phyloP scores from a whole-genome alignment of 2,797 vertebrate genomes.

The Lepidocolaptes lacrymiger region DNA sequence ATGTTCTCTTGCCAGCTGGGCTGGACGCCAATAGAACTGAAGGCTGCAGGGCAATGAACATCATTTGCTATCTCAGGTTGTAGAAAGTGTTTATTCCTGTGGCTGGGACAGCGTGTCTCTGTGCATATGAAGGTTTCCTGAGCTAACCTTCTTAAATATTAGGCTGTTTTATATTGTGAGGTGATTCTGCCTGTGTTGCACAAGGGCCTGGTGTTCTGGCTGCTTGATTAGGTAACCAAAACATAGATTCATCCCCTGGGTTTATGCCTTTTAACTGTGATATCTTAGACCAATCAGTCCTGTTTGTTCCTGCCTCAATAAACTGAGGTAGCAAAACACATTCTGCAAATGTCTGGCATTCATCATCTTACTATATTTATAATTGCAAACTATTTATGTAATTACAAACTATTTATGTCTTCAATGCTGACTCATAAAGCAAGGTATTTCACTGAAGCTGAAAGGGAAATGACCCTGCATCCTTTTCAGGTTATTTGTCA shows the following conservation, averaged over 20 bases:
- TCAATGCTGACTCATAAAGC: constrained; percentile 25
- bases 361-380: background rate
- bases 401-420: constrained; percentile 16
- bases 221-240: background rate
- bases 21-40: accelerated
- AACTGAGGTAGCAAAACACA: background rate
- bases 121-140: background rate
- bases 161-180: background rate
- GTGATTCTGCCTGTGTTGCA: background rate
- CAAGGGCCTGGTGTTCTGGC: background rate
- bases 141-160: background rate
- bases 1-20: background rate
- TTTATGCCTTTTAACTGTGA: background rate
- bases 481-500: background rate
- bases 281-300: background rate
- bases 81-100: background rate
- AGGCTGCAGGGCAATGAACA: background rate
- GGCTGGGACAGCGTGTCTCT: background rate
- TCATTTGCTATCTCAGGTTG: background rate
- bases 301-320: background rate
- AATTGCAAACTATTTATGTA: background rate
- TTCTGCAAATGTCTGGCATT: background rate
- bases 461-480: constrained; percentile 27
- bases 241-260: background rate
- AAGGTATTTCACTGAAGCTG: constrained; percentile 6